Evolutionary conservation across 1,140 invertebrate species (phyloP), one percentile per base, ranked within the genome.

Genomic region (Venturia canescens): DNA sequence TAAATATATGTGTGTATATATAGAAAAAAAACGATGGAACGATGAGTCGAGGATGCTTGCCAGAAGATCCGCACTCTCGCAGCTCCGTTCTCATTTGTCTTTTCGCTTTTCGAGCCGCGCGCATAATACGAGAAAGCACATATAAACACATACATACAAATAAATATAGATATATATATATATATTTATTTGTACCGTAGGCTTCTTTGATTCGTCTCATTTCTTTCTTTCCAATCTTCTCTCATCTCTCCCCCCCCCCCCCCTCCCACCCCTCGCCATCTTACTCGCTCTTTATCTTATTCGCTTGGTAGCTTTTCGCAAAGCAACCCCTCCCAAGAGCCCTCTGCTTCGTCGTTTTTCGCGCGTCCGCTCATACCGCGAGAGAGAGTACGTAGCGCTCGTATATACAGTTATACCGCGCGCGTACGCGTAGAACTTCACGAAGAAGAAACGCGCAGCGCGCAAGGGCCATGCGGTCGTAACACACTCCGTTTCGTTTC

Each of bases 311-410:
- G 18, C 53, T 57, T 57, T 57, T 13, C 38, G 7, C 38, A 44
- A 44, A 0, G 3, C 3, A 44, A 44, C 38, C 38, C 38, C 7
- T 9, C 23, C 69, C 77, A 50, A 66, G 29, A 29, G 15, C 74
- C 79, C 53, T 53, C 81, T n/a, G n/a, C n/a, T 76, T 81, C 76
- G 44, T 79, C 57, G 79, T 53, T 80, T 81, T 84, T 74, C 78
- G 72, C 21, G 29, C 75, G 31, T 76, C 38, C 38, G 13, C 38
- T 44, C 38, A 44, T 11, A 11, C 38, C 13, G 13, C 38, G 38
- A 44, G 38, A 44, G 38, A 44, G 13, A 1, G 13, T 13, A 44
- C 38, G 3, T 34, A 44, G 38, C 7, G 7, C 11, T 44, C 13
- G 38, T 44, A n/a, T n/a, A n/a, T n/a, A 44, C 38, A 44, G 38